These are phyloP conservation scores for Magallana nippona DNA, from an alignment of 2,888 invertebrate species.

Conservation along the genomic window DNA sequence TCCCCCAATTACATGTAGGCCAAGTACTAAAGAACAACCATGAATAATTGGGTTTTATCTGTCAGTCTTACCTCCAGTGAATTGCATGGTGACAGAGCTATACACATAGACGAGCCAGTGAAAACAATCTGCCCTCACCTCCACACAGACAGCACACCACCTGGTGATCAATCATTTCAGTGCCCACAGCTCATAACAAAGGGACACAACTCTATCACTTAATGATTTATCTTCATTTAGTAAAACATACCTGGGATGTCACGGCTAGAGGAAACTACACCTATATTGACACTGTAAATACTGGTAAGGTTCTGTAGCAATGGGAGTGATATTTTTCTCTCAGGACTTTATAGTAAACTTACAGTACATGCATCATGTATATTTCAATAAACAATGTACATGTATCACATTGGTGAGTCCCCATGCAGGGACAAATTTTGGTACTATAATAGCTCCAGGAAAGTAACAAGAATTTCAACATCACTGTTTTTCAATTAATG, in stretches of 20 bases:
- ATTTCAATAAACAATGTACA: too few species aligned
- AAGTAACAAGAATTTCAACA: too few species aligned
- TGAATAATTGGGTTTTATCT: background rate
- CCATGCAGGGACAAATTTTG: too few species aligned
- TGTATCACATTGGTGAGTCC: too few species aligned
- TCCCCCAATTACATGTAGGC: too few species aligned
- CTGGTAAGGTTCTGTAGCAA: background rate
- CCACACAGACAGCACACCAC: background rate
- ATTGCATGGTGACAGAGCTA: slow-evolving; percentile 6
- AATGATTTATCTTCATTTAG: slow-evolving; percentile 8
- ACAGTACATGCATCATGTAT: too few species aligned
- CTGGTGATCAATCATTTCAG: background rate
- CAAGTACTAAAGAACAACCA: too few species aligned
- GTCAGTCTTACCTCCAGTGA: background rate
- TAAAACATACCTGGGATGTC: background rate
- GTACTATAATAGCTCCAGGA: too few species aligned
- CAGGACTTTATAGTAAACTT: too few species aligned
- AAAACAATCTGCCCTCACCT: background rate
- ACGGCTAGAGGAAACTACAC: background rate
- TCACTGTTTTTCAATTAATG: too few species aligned
- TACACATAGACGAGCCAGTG: background rate
- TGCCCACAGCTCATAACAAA: slow-evolving; percentile 17
- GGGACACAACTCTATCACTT: slow-evolving; percentile 20
- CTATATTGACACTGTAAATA: background rate
- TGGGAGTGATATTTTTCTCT: too few species aligned